Base-by-base conservation (phyloP, 92 coral and sea anemone species). In the Zoanthus gigantus region DNA sequence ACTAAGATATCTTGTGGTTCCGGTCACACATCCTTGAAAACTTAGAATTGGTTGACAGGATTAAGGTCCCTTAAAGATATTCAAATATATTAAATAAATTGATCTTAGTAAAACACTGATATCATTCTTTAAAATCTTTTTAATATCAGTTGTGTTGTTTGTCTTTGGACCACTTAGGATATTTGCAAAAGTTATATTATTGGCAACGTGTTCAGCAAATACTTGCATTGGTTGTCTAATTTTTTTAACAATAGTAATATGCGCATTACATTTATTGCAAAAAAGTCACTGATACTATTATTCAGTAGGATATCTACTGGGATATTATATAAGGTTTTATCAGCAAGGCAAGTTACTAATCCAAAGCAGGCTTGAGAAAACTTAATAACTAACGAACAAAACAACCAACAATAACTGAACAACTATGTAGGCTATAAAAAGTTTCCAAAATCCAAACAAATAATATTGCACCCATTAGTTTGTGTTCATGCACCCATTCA, bases 141-240 rank as follows among this genome's bases (percentile, higher is more conserved):
- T 13, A 72, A 72, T 72, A 72, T 72, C 77, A 72, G 77, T 72
- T 72, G 53, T 37, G 77, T 72, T 72, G 77, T 72, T 72, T 72
- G 53, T 15, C 48, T 72, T 72, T 72, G 50, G 50, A 72, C 23
- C 77, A 72, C 54, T 44, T 34, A 72, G 74, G 28, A 37, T 72
- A 72, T 15, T 0, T 37, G 0, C 50, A 72, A 72, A 72, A 37
- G 53, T 72, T 23, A 72, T 72, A 72, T 72, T 37, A 72, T 69
- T 69, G 74, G 74, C 74, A 72, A 72, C 50, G 29, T 37, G 53
- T 72, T 72, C 23, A 16, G 14, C 53, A 72, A 72, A 72, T 44
- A 72, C 77, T 67, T 18, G 71, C 71, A 65, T 72, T 72, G 53
- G 50, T 72, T 37, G 77, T 72, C 77, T 72, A 37, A 72, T 72